Percentiles rank a stretch among this genome's conserved stretches.
These are phyloP conservation scores for Coelopa pilipes DNA, from an alignment of 2,888 invertebrate genomes.

Conservation along the genomic window DNA sequence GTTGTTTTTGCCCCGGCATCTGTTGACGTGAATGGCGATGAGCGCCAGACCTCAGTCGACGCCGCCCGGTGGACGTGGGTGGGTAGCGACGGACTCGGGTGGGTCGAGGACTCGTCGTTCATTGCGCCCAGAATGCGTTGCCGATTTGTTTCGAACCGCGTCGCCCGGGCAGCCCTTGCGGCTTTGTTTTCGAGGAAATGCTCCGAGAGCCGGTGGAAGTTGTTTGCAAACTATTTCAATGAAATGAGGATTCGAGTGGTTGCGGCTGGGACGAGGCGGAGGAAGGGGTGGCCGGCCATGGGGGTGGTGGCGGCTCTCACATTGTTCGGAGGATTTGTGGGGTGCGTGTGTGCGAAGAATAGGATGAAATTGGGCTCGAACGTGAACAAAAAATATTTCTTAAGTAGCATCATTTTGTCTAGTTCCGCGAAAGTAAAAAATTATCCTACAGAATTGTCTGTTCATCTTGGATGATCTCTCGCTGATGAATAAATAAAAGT, in stretches of 20 bases:
- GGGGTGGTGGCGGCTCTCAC: too few relatives aligned
- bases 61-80: neutral
- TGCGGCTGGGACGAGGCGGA: neutral
- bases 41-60: too few relatives aligned
- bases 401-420: too few relatives aligned
- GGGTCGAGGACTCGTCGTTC: neutral
- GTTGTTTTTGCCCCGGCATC: constrained; percentile 5
- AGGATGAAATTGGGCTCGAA: too few relatives aligned
- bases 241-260: constrained; percentile 11
- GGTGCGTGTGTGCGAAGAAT: too few relatives aligned
- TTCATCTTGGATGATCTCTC: too few relatives aligned
- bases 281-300: too few relatives aligned
- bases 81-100: neutral
- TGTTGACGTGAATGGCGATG: constrained; percentile 2
- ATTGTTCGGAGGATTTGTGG: too few relatives aligned
- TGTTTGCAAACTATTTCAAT: constrained; percentile 14
- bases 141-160: constrained; percentile 12
- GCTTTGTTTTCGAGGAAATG: constrained; percentile 6
- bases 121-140: constrained; percentile 4
- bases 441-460: too few relatives aligned
- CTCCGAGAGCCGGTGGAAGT: neutral
- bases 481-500: too few relatives aligned
- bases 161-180: neutral
- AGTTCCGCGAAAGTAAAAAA: too few relatives aligned
- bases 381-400: too few relatives aligned